These are phyloP conservation scores for Tangara arthus DNA, from an alignment of 2,797 vertebrate species.

Conservation along the genomic window DNA sequence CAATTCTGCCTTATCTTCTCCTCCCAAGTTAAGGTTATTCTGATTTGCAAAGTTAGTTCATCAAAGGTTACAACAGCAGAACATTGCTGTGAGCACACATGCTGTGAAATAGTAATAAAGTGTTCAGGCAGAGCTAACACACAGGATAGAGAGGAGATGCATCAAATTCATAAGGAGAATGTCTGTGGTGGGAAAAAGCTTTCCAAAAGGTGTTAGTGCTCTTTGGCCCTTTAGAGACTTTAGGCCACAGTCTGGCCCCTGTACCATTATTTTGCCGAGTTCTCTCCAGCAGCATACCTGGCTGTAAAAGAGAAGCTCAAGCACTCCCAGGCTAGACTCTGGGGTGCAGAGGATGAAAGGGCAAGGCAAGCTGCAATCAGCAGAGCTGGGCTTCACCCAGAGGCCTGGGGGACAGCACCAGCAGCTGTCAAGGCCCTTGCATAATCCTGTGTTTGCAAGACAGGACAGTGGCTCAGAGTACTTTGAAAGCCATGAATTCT, in stretches of 20 bases:
- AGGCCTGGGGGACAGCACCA: neutral
- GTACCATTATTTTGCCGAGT: neutral
- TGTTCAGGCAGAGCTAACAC: neutral
- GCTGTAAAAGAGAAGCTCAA: neutral
- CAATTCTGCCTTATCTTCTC: neutral
- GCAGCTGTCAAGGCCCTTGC: neutral
- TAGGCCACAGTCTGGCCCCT: too few relatives aligned
- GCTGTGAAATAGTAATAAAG: neutral
- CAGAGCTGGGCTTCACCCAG: neutral
- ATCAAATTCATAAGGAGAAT: neutral
- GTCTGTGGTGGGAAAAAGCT: neutral
- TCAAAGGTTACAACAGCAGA: neutral
- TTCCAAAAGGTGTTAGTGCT: neutral
- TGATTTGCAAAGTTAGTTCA: neutral
- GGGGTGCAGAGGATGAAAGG: neutral
- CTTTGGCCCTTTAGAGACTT: neutral
- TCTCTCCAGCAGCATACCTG: neutral
- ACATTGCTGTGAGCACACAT: neutral
- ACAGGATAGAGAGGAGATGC: neutral
- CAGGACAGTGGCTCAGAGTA: neutral
- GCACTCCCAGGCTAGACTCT: accelerated
- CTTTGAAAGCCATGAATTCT: neutral
- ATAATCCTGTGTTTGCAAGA: neutral
- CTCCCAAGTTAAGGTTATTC: neutral
- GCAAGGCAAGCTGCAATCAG: neutral